Evolutionary conservation across 1,140 invertebrate species (phyloP).

Genomic region (Hyles vespertilio): DNA sequence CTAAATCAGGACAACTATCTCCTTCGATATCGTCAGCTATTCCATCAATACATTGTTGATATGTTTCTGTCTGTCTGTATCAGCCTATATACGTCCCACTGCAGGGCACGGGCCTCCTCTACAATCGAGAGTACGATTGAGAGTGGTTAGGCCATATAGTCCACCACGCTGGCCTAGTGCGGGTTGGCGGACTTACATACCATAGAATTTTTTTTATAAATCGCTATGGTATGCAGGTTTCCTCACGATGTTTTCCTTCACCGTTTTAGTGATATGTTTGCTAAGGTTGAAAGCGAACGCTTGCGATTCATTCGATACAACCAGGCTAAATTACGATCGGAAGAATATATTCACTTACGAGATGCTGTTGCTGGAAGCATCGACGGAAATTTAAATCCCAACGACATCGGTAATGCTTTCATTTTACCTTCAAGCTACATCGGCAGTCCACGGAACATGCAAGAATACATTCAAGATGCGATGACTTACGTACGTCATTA

Average conservation of each 20-base stretch:
- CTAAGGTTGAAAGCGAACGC: constrained; percentile 21
- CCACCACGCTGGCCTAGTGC: no score
- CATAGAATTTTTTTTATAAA: no score
- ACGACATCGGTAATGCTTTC: constrained; percentile 27
- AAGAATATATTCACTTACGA: constrained; percentile 16
- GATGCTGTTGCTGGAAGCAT: constrained; percentile 15
- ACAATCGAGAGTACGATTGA: no score
- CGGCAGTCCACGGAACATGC: constrained; percentile 57
- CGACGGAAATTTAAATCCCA: constrained; percentile 11
- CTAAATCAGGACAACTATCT: constrained; percentile 45
- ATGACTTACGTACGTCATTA: constrained; percentile 3
- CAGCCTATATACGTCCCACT: no score
- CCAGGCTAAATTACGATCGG: constrained; percentile 9
- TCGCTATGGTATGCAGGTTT: no score
- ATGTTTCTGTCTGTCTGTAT: no score
- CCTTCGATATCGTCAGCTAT: constrained; percentile 40
- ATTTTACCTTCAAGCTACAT: constrained; percentile 51
- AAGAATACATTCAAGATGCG: constrained; percentile 40
- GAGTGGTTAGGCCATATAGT: no score
- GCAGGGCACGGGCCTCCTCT: no score
- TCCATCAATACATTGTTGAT: constrained; percentile 21
- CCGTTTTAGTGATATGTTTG: constrained; percentile 26
- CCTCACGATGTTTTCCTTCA: no score
- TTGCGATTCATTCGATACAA: constrained; percentile 21
- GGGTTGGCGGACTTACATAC: no score